A percentile compares a stretch with the other conserved stretches of the same genome.
phyloP scores from a whole-genome alignment of 2,888 invertebrate genomes.

The Chouioia cunea region DNA sequence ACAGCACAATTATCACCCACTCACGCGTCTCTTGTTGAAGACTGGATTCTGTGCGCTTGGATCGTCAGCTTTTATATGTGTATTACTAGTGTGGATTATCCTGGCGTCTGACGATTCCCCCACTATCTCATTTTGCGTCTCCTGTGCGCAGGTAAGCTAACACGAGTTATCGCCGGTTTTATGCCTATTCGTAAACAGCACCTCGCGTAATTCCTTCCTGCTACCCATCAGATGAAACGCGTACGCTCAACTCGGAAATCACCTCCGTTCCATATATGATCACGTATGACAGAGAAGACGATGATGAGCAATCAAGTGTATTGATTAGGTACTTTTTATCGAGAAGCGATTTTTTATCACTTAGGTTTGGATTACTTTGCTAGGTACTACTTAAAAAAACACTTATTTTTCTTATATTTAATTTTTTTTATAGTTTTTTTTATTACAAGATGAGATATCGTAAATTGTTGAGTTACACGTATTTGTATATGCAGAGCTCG shows the following conservation, averaged over 20 bases:
- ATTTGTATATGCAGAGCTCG: too few species aligned
- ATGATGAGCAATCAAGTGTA: slow-evolving; percentile 17
- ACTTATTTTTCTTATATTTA: too few species aligned
- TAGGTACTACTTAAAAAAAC: too few species aligned
- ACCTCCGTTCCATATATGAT: background rate
- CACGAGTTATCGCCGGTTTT: slow-evolving; percentile 30
- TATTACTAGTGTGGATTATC: slow-evolving; percentile 21
- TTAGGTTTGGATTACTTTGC: too few species aligned
- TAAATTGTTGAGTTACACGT: too few species aligned
- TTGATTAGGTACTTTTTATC: slow-evolving; percentile 9
- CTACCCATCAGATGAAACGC: background rate
- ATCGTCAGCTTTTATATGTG: slow-evolving; percentile 43
- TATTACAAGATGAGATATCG: too few species aligned
- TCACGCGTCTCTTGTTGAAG: slow-evolving; percentile 16
- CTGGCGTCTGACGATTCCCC: slow-evolving; percentile 12
- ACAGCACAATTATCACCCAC: background rate
- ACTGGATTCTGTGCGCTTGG: slow-evolving; percentile 40
- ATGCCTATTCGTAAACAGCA: slow-evolving; percentile 27
- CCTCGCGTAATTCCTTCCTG: slow-evolving; percentile 25
- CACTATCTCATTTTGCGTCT: too few species aligned
- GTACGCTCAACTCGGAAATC: background rate
- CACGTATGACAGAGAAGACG: background rate
- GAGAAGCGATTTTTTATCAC: too few species aligned
- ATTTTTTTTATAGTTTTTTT: too few species aligned
- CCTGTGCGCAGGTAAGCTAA: slow-evolving; percentile 29